Evolutionary conservation across 2,888 invertebrate genomes (phyloP), one percentile per base, ranked within the genome.

Genomic region (Acrobasis suavella): DNA sequence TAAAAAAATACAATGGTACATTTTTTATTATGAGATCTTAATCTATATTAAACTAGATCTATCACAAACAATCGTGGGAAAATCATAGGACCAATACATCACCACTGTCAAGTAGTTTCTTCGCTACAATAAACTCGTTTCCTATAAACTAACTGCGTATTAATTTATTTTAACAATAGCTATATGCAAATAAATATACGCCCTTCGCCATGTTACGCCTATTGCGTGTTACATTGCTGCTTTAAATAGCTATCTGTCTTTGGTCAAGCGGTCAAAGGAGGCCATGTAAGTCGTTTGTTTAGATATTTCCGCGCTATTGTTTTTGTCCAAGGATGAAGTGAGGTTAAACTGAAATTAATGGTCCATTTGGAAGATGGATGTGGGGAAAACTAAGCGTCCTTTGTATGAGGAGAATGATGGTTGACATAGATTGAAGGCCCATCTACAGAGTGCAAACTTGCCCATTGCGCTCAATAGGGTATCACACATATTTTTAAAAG

Each of bases 321-420:
- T 71, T 58, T 74, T 71, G 67, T 63, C 69, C 78, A 77, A 78
- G 74, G 78, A 75, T 72, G 22, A 38, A 70, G 62, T 70, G 77
- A 76, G 76, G 75, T 68, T 65, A 76, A 74, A 78, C 78, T 78
- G 69, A 75, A 67, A 76, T 75, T 75, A 73, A 77, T 77, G 68
- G 72, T 71, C 72, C 69, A 71, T 72, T 72, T 69, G 66, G 65
- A 70, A 70, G 69, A 70, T 66, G 65, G 64, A 69, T 69, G 62
- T 59, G 50, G 65, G 65, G 52, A 51, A 52, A 63, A 37, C 14
- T 10, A 6, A n/a, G 52, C 22, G 16, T 50, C 50, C 22, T 42
- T 62, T 62, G 56, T 58, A 15, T 42, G 8, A 10, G 42, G 49
- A 49, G 52, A 54, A 46, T 46, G 12, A 62, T 52, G 22, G 52